phyloP scores from a whole-genome alignment of 2,888 invertebrate species.

The Cryptocephalus primarius region DNA sequence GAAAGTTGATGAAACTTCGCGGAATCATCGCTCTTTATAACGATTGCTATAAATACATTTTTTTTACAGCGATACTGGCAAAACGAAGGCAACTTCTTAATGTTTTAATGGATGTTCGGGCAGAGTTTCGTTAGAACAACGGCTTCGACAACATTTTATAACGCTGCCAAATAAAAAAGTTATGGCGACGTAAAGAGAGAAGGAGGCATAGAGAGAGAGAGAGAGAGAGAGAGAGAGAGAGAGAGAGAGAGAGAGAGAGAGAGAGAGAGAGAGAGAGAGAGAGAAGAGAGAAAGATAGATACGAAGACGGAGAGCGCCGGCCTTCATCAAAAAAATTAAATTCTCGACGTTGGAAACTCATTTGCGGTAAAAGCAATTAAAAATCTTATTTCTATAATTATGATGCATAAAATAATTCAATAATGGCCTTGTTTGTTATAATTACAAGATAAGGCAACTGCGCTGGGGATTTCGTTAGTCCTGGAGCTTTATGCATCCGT shows the following conservation, averaged over 20 bases:
- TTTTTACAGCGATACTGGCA: slow-evolving; percentile 9
- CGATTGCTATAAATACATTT: slow-evolving; percentile 14
- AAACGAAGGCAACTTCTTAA: slow-evolving; percentile 18
- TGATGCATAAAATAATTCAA: slow-evolving; percentile 22
- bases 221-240: slow-evolving; percentile 4
- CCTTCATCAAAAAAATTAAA: slow-evolving; percentile 1
- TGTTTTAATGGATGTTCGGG: slow-evolving; percentile 18
- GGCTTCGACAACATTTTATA: slow-evolving; percentile 11
- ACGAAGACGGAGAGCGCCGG: slow-evolving; percentile 5
- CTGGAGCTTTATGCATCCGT: too few species aligned
- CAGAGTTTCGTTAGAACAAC: slow-evolving; percentile 9
- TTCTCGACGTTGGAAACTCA: slow-evolving; percentile 5
- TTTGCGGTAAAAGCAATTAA: slow-evolving; percentile 20
- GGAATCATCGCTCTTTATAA: slow-evolving; percentile 15
- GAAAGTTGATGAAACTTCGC: slow-evolving; percentile 5
- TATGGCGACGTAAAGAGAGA: slow-evolving; percentile 1
- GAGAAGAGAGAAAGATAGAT: slow-evolving; percentile 1
- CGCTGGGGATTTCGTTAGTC: neutral
- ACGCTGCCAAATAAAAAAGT: slow-evolving; percentile 12
- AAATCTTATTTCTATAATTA: slow-evolving; percentile 23
- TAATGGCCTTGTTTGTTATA: slow-evolving; percentile 18
- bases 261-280: too few species aligned
- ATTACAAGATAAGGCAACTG: slow-evolving; percentile 12
- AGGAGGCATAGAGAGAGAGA: too few species aligned
- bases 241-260: neutral